Evolutionary conservation across 64 coral and sea anemone species (phyloP).

Genomic region (Montipora foliosa): DNA sequence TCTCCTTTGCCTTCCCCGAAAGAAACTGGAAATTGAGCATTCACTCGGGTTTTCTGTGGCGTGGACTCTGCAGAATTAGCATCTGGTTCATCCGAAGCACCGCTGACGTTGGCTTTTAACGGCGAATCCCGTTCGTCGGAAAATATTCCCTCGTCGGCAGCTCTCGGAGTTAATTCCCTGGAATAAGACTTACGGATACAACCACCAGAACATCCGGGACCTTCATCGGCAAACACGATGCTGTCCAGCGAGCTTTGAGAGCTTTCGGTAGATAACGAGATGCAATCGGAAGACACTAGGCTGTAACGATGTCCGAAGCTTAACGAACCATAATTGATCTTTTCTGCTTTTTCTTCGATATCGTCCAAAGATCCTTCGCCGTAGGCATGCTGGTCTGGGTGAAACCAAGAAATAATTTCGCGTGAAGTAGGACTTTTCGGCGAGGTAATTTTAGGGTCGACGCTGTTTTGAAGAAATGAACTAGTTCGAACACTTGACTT

Average conservation of each 20-base stretch:
- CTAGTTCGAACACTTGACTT: not conserved
- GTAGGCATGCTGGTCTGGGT: slow-evolving; percentile 35
- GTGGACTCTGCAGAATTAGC: not conserved
- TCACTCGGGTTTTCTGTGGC: slow-evolving; percentile 12
- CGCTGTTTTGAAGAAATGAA: not conserved
- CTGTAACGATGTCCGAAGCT: slow-evolving; percentile 96
- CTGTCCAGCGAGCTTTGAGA: slow-evolving; percentile 82
- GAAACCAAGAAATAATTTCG: slow-evolving; percentile 58
- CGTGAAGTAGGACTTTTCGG: slow-evolving; percentile 41
- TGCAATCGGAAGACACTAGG: slow-evolving; percentile 90
- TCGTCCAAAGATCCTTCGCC: slow-evolving; percentile 63
- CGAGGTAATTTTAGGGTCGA: not conserved
- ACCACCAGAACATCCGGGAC: not conserved
- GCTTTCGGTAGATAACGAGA: slow-evolving; percentile 85
- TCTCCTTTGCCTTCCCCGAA: not conserved
- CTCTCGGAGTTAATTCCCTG: slow-evolving; percentile 8
- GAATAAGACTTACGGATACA: not conserved
- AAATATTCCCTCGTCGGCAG: slow-evolving; percentile 69
- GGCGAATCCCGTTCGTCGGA: slow-evolving; percentile 72
- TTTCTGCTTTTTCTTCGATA: slow-evolving; percentile 41
- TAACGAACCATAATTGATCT: slow-evolving; percentile 85
- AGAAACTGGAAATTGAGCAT: slow-evolving; percentile 7
- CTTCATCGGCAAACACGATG: slow-evolving; percentile 58
- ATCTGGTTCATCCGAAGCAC: not conserved
- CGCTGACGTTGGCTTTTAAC: not conserved